These are phyloP conservation scores for Speoplatyrhinus poulsoni DNA, from an alignment of 2,113 vertebrate genomes.

Conservation along the genomic window DNA sequence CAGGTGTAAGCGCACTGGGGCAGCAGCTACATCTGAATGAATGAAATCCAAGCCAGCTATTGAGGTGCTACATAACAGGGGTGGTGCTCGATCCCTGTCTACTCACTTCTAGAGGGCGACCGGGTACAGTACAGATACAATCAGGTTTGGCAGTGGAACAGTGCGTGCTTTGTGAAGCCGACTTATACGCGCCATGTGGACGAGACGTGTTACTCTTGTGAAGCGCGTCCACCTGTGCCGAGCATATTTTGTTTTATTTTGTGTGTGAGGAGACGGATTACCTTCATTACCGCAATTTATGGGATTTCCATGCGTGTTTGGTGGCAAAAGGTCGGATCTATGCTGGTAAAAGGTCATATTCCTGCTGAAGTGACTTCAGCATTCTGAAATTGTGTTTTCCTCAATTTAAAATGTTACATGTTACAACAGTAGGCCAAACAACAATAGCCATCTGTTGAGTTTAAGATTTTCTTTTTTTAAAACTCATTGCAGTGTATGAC, in stretches of 20 bases:
- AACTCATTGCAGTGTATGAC: constrained; percentile 13
- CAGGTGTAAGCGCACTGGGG: constrained; percentile 29
- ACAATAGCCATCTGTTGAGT: too few relatives aligned
- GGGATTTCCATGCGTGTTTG: too few relatives aligned
- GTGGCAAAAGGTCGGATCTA: too few relatives aligned
- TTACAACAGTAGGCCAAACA: too few relatives aligned
- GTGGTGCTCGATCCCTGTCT: not conserved
- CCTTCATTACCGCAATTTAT: not conserved
- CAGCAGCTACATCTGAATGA: not conserved
- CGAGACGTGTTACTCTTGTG: constrained; percentile 39
- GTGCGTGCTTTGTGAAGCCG: constrained; percentile 5
- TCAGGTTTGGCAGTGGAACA: not conserved
- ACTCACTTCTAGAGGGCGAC: not conserved
- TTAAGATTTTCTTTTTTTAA: too few relatives aligned
- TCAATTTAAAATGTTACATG: too few relatives aligned
- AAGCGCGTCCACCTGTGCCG: constrained; percentile 47
- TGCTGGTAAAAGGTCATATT: too few relatives aligned
- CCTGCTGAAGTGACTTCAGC: not conserved
- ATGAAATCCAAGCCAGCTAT: constrained; percentile 8
- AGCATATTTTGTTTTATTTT: not conserved
- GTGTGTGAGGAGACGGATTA: not conserved
- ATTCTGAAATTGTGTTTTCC: not conserved
- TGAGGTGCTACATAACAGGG: constrained; percentile 1
- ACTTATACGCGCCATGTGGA: constrained; percentile 26
- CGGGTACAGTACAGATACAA: not conserved